Conservation (phyloP, 2,888 invertebrate species). For the Cosmopolites sordidus region DNA sequence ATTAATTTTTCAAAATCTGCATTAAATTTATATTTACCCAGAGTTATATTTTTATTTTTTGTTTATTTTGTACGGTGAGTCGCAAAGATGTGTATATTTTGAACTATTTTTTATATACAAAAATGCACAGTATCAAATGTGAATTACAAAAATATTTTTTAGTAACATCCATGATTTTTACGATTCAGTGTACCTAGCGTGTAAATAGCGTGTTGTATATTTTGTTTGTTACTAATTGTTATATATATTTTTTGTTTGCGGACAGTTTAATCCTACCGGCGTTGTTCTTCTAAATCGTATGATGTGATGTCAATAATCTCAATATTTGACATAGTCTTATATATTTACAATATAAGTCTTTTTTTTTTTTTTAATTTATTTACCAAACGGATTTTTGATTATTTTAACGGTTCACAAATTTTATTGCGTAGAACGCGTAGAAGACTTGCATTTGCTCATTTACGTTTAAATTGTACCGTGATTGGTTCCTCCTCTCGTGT, state of each 20-base stretch:
- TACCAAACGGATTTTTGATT: conserved; percentile 56
- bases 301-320: conserved; percentile 51
- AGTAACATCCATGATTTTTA: background rate
- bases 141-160: background rate
- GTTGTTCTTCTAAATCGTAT: conserved; percentile 48
- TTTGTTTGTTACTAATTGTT: conserved; percentile 14
- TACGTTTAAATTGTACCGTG: conserved; percentile 18
- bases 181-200: background rate
- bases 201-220: conserved; percentile 15
- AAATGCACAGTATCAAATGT: background rate
- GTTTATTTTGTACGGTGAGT: background rate
- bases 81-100: no score
- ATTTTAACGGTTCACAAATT: conserved; percentile 60
- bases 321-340: conserved; percentile 37
- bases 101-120: background rate
- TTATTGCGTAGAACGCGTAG: conserved; percentile 39
- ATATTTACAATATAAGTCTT: conserved; percentile 34
- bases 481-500: background rate
- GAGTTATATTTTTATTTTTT: conserved; percentile 18
- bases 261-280: conserved; percentile 33
- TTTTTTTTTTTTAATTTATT: conserved; percentile 44
- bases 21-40: conserved; percentile 6
- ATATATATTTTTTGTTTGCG: conserved; percentile 6
- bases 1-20: no score
- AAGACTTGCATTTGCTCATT: conserved; percentile 40